Percentiles rank a stretch among this genome's conserved stretches.
These are phyloP conservation scores for Pelusios castaneus DNA, from an alignment of 2,113 vertebrate genomes.

Conservation along the genomic window DNA sequence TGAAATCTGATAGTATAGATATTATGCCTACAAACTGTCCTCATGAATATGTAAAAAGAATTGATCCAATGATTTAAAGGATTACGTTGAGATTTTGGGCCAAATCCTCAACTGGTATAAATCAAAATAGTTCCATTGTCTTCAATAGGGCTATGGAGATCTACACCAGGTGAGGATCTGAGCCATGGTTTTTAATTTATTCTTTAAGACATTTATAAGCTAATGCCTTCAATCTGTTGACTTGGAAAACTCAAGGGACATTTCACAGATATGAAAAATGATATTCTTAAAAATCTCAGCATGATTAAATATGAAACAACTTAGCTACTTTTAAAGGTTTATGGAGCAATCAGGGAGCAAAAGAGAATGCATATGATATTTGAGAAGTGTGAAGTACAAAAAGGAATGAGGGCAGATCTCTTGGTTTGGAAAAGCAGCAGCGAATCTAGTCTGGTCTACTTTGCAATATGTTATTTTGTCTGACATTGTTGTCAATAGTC, in stretches of 20 bases:
- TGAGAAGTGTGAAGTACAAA: background rate
- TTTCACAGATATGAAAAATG: constrained; percentile 26
- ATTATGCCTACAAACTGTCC: constrained; percentile 5
- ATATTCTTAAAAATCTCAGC: constrained; percentile 13
- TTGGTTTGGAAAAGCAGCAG: background rate
- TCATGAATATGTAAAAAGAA: constrained; percentile 37
- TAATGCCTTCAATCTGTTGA: background rate
- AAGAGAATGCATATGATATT: background rate
- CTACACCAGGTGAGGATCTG: constrained; percentile 9
- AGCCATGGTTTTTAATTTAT: background rate
- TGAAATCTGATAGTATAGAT: constrained; percentile 13
- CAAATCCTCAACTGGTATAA: background rate
- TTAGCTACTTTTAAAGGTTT: background rate
- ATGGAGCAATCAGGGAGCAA: background rate
- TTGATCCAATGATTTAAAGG: constrained; percentile 29
- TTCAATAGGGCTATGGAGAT: background rate
- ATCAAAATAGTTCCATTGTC: background rate
- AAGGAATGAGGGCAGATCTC: background rate
- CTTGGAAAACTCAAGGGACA: background rate
- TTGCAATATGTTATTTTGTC: background rate
- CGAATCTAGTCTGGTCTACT: background rate
- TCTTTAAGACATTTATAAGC: background rate
- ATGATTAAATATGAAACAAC: background rate
- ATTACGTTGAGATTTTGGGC: constrained; percentile 8
- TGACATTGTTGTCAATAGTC: background rate